These are phyloP conservation scores for Trichogramma pretiosum DNA, from an alignment of 1,140 invertebrate species.

Conservation along the genomic window DNA sequence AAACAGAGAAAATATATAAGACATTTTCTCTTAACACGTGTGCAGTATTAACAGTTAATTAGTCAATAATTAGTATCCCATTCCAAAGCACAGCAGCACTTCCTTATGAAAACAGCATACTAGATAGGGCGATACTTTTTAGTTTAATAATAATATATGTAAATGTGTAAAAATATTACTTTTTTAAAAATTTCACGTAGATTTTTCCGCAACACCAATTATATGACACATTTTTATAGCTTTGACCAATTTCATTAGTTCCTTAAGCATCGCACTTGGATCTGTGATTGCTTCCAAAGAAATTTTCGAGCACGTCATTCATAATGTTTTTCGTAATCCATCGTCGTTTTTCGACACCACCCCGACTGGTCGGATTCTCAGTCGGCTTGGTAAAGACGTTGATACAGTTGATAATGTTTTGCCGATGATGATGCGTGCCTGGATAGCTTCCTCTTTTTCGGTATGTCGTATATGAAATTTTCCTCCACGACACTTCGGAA, in stretches of 20 bases:
- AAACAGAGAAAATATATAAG: too few relatives aligned
- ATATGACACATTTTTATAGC: slow-evolving; percentile 44
- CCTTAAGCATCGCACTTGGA: slow-evolving; percentile 51
- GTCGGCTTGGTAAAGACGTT: slow-evolving; percentile 63
- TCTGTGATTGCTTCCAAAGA: slow-evolving; percentile 51
- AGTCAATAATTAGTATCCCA: too few relatives aligned
- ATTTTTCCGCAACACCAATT: not conserved
- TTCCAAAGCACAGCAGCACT: too few relatives aligned
- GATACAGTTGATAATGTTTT: slow-evolving; percentile 55
- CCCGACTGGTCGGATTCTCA: slow-evolving; percentile 63
- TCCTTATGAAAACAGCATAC: too few relatives aligned
- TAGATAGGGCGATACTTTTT: too few relatives aligned
- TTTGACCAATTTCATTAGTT: slow-evolving; percentile 44
- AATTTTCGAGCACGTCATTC: slow-evolving; percentile 55
- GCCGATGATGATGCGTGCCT: slow-evolving; percentile 32
- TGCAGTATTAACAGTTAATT: slow-evolving; percentile 16
- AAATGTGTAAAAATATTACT: too few relatives aligned
- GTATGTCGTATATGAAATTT: too few relatives aligned
- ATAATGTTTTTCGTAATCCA: slow-evolving; percentile 54
- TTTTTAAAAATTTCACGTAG: not conserved
- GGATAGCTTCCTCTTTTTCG: slow-evolving; percentile 43
- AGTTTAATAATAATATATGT: too few relatives aligned
- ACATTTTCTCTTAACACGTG: slow-evolving; percentile 4
- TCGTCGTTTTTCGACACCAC: slow-evolving; percentile 69
- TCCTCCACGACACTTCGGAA: too few relatives aligned